Evolutionary conservation across 2,888 invertebrate species (phyloP).

Genomic region (Plagodis pulveraria): DNA sequence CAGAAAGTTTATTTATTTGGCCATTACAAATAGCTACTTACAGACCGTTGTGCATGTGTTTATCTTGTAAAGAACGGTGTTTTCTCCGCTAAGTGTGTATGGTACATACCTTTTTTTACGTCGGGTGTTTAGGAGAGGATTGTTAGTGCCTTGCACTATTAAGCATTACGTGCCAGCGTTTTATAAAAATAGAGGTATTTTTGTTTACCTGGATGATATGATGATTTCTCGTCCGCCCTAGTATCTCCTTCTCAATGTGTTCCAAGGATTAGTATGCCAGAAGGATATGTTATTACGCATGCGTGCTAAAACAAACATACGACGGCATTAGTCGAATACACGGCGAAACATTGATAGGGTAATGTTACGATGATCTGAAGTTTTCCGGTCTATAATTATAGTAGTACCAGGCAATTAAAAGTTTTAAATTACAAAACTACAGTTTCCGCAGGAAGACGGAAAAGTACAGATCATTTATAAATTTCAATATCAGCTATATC

Average conservation of each 20-base stretch:
- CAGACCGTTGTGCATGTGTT: slow-evolving; percentile 28
- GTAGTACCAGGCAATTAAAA: slow-evolving; percentile 8
- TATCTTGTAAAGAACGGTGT: slow-evolving; percentile 4
- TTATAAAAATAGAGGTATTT: slow-evolving; percentile 39
- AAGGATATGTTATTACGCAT: slow-evolving; percentile 85
- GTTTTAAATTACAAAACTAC: not conserved
- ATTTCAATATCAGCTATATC: slow-evolving; percentile 54
- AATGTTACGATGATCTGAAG: slow-evolving; percentile 50
- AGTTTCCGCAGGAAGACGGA: slow-evolving; percentile 23
- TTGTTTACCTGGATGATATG: slow-evolving; percentile 70
- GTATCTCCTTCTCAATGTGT: slow-evolving; percentile 68
- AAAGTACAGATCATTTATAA: slow-evolving; percentile 51
- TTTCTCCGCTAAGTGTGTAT: slow-evolving; percentile 37
- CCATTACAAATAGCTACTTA: slow-evolving; percentile 43
- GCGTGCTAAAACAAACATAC: slow-evolving; percentile 85
- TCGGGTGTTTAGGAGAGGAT: slow-evolving; percentile 31
- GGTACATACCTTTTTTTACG: slow-evolving; percentile 56
- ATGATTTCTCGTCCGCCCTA: slow-evolving; percentile 53
- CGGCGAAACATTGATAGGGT: slow-evolving; percentile 50
- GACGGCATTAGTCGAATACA: slow-evolving; percentile 74
- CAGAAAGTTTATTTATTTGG: slow-evolving; percentile 44
- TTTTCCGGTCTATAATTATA: slow-evolving; percentile 40
- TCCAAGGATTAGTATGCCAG: slow-evolving; percentile 84
- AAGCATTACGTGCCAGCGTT: slow-evolving; percentile 46
- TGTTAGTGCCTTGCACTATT: slow-evolving; percentile 44